phyloP scores from a whole-genome alignment of 1,140 invertebrate genomes.

The Bicyclus anynana region DNA sequence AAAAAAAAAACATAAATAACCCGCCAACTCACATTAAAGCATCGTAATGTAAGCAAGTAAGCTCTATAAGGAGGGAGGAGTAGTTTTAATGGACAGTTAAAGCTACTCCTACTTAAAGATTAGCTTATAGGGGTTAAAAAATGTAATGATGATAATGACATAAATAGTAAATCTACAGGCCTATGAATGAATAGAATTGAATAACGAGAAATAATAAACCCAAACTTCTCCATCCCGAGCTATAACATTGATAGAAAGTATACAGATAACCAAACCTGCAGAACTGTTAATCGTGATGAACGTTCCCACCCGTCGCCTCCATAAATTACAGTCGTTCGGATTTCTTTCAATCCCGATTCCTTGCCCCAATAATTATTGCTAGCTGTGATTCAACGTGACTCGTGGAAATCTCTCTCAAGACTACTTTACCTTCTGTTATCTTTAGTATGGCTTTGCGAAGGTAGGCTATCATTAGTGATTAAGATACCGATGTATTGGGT shows the following conservation, averaged over 20 bases:
- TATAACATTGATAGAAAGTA: not conserved
- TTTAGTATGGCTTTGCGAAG: conserved; percentile 1
- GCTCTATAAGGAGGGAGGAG: too few relatives aligned
- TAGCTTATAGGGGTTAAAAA: too few relatives aligned
- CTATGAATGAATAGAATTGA: not conserved
- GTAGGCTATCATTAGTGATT: conserved; percentile 2
- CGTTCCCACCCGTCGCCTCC: conserved; percentile 5
- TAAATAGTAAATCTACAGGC: too few relatives aligned
- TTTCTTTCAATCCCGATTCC: conserved; percentile 16
- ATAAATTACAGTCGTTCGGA: conserved; percentile 9
- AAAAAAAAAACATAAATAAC: too few relatives aligned
- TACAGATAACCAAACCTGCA: not conserved
- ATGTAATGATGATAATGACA: too few relatives aligned
- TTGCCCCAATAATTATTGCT: conserved; percentile 21
- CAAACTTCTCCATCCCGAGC: not conserved
- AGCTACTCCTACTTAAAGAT: too few relatives aligned
- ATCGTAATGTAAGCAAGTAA: too few relatives aligned
- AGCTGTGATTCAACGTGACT: conserved; percentile 12
- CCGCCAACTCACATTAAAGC: too few relatives aligned
- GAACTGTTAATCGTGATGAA: conserved; percentile 18
- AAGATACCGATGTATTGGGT: not conserved
- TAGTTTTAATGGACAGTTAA: too few relatives aligned
- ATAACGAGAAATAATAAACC: not conserved
- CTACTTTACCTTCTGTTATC: conserved; percentile 7
- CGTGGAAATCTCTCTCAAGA: not conserved